Evolutionary conservation across 2,797 vertebrate species (phyloP).

Genomic region (Parauchenoglanis ngamensis): DNA sequence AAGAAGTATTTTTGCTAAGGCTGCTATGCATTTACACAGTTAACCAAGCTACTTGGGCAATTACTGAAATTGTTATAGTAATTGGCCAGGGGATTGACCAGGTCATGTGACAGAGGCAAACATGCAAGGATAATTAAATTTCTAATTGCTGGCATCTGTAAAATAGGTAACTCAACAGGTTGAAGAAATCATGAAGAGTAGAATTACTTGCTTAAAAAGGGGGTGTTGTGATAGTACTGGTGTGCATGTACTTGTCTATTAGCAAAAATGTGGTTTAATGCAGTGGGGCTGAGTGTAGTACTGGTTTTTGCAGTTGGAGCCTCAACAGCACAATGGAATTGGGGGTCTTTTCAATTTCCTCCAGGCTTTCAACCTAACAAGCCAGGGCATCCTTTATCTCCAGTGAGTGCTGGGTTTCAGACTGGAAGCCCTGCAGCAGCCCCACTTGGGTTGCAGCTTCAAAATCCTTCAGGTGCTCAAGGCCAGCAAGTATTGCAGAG

Average conservation of each 20-base stretch:
- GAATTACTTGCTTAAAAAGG: not conserved
- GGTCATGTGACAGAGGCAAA: not conserved
- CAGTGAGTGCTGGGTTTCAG: not conserved
- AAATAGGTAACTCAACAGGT: not conserved
- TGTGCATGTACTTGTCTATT: not conserved
- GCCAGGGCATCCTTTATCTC: fast-evolving
- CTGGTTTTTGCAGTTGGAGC: fast-evolving
- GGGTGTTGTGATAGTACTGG: not conserved
- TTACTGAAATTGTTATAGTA: not conserved
- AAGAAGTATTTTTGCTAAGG: not conserved
- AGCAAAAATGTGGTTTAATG: not conserved
- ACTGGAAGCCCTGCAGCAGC: not conserved
- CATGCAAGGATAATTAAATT: not conserved
- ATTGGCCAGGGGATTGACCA: not conserved
- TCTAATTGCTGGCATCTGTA: not conserved
- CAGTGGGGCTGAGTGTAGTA: not conserved
- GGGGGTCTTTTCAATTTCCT: too few relatives aligned
- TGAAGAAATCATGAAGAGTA: not conserved
- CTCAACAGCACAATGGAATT: not conserved
- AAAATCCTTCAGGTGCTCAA: not conserved
- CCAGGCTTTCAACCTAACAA: not conserved
- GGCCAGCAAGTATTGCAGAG: constrained; percentile 16
- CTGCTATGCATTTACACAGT: not conserved
- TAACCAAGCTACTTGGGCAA: not conserved
- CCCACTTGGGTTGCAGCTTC: not conserved